These are phyloP conservation scores for Mesorhabditis sp. DNA, from an alignment of 2,888 invertebrate species.

Conservation along the genomic window DNA sequence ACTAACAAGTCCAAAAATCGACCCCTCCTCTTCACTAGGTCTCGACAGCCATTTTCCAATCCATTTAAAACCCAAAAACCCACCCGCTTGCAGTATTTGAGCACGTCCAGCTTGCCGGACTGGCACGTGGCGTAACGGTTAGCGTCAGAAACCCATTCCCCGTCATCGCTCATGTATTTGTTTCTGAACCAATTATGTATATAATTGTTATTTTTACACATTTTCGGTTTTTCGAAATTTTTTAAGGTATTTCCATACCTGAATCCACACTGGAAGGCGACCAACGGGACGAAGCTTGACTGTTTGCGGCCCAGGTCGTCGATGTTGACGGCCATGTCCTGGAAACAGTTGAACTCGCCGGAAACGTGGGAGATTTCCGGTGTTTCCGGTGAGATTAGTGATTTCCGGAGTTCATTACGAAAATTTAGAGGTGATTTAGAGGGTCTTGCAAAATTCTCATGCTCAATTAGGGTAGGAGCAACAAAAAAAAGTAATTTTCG, in stretches of 20 bases:
- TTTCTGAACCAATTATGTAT: conserved; percentile 28
- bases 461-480: background rate
- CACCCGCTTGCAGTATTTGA: conserved; percentile 58
- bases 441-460: too few species aligned
- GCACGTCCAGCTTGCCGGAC: conserved; percentile 56
- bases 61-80: conserved; percentile 4
- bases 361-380: too few species aligned
- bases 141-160: conserved; percentile 51
- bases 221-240: background rate
- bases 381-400: too few species aligned
- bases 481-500: background rate
- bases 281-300: conserved; percentile 55
- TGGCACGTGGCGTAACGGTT: conserved; percentile 53
- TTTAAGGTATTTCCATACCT: conserved; percentile 13
- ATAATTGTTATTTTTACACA: background rate
- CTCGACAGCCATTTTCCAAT: too few species aligned
- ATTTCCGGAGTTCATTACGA: too few species aligned
- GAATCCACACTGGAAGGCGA: conserved; percentile 57
- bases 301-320: conserved; percentile 26
- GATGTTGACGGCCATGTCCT: background rate
- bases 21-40: too few species aligned
- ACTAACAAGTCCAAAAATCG: too few species aligned
- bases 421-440: too few species aligned
- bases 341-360: background rate
- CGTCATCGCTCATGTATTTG: conserved; percentile 49